Conservation (phyloP, 2,888 invertebrate genomes). For the Polydrusus pterygomalis region DNA sequence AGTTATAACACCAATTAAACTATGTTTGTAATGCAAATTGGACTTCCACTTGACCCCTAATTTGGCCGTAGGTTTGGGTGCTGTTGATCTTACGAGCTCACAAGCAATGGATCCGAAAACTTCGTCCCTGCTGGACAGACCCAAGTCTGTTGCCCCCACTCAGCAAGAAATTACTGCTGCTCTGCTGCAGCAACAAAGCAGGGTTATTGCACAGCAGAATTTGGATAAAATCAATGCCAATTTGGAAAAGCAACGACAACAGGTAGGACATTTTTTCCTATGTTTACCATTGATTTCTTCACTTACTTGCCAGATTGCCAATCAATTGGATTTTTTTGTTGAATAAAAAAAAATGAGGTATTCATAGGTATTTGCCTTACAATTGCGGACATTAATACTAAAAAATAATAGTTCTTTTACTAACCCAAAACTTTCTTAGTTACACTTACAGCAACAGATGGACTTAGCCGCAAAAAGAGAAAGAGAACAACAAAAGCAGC, state of each 20-base stretch:
- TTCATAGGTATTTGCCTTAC: too few relatives aligned
- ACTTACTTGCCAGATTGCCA: too few relatives aligned
- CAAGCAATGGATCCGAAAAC: constrained; percentile 65
- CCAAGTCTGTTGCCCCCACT: constrained; percentile 72
- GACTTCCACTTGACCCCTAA: neutral
- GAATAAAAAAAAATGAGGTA: too few relatives aligned
- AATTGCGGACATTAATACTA: too few relatives aligned
- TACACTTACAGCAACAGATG: constrained; percentile 69
- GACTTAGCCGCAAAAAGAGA: constrained; percentile 68
- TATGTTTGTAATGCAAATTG: too few relatives aligned
- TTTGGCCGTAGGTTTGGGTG: constrained; percentile 54
- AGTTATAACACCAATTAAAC: too few relatives aligned
- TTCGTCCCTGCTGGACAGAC: constrained; percentile 66
- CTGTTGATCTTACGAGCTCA: constrained; percentile 70
- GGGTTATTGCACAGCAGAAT: constrained; percentile 76
- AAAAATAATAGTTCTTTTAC: too few relatives aligned
- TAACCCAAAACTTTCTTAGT: constrained; percentile 1
- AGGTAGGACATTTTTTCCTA: too few relatives aligned
- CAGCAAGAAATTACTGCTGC: constrained; percentile 79
- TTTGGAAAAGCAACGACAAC: constrained; percentile 76
- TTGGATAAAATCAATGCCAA: constrained; percentile 77
- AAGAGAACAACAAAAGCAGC: constrained; percentile 67
- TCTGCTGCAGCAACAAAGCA: constrained; percentile 80
- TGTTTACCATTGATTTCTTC: too few relatives aligned
- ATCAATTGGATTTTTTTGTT: too few relatives aligned